These are phyloP conservation scores for Mixornis gularis DNA, from an alignment of 2,113 vertebrate species.

Conservation along the genomic window DNA sequence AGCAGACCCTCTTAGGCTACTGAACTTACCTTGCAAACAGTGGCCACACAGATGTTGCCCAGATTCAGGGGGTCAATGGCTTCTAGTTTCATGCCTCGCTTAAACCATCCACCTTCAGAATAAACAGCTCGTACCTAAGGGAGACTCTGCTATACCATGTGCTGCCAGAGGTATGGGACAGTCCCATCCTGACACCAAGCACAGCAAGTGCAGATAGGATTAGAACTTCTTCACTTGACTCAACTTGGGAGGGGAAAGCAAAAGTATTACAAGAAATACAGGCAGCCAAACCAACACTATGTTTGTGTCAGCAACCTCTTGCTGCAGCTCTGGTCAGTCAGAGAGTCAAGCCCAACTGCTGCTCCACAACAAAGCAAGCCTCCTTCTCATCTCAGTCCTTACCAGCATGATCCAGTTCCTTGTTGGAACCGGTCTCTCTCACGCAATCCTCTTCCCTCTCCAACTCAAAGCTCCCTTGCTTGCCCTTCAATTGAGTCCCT, in stretches of 20 bases:
- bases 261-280: background rate
- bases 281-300: background rate
- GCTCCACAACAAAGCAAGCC: background rate
- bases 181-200: background rate
- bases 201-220: background rate
- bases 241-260: background rate
- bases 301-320: background rate
- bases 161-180: background rate
- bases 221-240: background rate
- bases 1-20: background rate
- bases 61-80: slow-evolving; percentile 93
- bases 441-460: background rate
- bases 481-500: background rate
- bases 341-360: background rate
- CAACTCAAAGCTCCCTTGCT: background rate
- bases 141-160: background rate
- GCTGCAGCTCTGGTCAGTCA: background rate
- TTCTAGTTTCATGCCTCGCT: slow-evolving; percentile 93
- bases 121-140: slow-evolving; percentile 87
- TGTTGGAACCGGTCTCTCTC: background rate
- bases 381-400: background rate
- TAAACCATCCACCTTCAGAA: slow-evolving; percentile 86
- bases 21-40: slow-evolving; percentile 85
- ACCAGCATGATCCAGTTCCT: background rate
- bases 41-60: slow-evolving; percentile 94